Conservation (phyloP, 2,888 invertebrate genomes). For the Tribolium freemani region DNA sequence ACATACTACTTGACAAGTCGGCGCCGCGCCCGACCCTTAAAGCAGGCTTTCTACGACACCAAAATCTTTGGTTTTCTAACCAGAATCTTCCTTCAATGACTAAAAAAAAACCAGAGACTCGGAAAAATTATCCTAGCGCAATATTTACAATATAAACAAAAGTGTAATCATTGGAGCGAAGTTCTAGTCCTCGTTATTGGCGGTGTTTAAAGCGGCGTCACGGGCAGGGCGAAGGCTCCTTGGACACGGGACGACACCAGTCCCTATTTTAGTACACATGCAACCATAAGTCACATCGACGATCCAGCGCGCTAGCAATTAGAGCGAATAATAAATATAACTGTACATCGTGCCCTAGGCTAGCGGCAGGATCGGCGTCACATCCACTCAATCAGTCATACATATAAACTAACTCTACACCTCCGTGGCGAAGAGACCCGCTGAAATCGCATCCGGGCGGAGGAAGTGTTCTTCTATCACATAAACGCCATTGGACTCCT, state of each 20-base stretch:
- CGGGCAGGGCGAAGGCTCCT: slow-evolving; percentile 53
- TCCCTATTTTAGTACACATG: slow-evolving; percentile 55
- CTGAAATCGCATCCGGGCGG: slow-evolving; percentile 71
- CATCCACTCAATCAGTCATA: slow-evolving; percentile 48
- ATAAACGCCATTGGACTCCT: slow-evolving; percentile 75
- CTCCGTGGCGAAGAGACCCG: slow-evolving; percentile 80
- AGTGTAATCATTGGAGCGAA: slow-evolving; percentile 43
- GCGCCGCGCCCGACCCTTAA: slow-evolving; percentile 55
- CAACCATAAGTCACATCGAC: slow-evolving; percentile 59
- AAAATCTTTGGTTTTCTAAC: slow-evolving; percentile 67
- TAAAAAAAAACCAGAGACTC: slow-evolving; percentile 47
- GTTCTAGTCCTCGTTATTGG: slow-evolving; percentile 56
- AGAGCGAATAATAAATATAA: slow-evolving; percentile 62
- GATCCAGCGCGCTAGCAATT: slow-evolving; percentile 54
- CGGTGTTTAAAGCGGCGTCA: slow-evolving; percentile 55
- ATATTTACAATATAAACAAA: slow-evolving; percentile 63
- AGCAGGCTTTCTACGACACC: slow-evolving; percentile 57
- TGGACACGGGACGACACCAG: slow-evolving; percentile 54
- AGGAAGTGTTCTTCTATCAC: slow-evolving; percentile 83
- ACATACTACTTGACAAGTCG: slow-evolving; percentile 59
- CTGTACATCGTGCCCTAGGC: slow-evolving; percentile 60
- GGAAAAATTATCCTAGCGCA: slow-evolving; percentile 47
- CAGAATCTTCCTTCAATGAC: slow-evolving; percentile 55
- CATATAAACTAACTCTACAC: slow-evolving; percentile 71
- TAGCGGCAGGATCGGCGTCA: slow-evolving; percentile 53